Base-by-base conservation (phyloP, 2,797 vertebrate genomes). In the Alcedo quadribrachys region DNA sequence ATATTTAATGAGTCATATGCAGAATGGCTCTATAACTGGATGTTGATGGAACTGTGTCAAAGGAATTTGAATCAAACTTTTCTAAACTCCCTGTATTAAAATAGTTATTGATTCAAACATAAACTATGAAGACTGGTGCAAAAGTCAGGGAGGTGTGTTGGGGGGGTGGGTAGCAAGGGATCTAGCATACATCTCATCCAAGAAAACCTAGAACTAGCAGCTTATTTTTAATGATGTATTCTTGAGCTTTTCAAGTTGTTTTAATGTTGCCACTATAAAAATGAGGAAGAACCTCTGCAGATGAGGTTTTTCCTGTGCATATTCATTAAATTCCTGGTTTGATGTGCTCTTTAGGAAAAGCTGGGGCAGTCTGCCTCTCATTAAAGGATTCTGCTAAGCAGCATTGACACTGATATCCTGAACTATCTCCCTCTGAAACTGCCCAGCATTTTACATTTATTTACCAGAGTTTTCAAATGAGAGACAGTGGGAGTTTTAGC, bases 1-100 rank as follows among this genome's bases (percentile, higher is more conserved):
- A 99, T 99, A 98, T 99, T 99, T 99, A 97, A 99, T 98, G 95
- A 96, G 92, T 93, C 91, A 96, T 91, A 90, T 79, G 96, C 96
- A 94, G 97, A 92, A 90, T 88, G 89, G 88, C 55, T 92, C 93
- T 85, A 40, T 55, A 95, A 74, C 86, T 65, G 94, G 89, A 83
- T 77, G 96, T 69, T 91, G 96, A 96, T 89, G 96, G 96, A 97
- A 80, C 62, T 24, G 87, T 48, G 61, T 92, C 65, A 88, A 68
- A 84, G 83, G 87, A 71, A 92, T 89, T 73, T 69, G 82, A 83
- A 86, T 91, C 85, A 80, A 87, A 92, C 80, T 88, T 86, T 85
- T 82, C 92, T 82, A 61, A 96, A 85, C 57, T 87, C 92, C 76
- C 92, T 6, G 5, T 62, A 66, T 88, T 76, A 77, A 92, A 77